Conservation (phyloP, 2,797 vertebrate species). For the Cephalopachus bancanus region DNA sequence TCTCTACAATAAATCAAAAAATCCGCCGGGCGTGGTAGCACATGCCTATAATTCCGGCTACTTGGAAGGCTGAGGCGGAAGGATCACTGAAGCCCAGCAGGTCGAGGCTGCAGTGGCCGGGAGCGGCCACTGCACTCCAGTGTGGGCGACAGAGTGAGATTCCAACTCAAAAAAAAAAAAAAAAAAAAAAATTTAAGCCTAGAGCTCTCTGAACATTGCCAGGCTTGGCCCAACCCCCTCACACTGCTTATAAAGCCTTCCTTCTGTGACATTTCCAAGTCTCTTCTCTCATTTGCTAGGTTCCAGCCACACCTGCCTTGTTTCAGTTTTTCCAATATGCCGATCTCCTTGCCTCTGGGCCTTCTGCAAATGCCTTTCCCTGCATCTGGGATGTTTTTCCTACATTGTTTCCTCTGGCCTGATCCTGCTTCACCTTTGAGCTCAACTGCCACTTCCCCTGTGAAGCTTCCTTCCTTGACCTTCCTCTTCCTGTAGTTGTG, state of each 20-base stretch:
- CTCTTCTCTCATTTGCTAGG: not conserved
- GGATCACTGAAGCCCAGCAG: too few species aligned
- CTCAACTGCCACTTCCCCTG: not conserved
- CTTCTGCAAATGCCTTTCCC: not conserved
- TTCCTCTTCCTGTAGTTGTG: not conserved
- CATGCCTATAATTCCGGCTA: too few species aligned
- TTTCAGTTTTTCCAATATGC: not conserved
- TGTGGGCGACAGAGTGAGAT: too few species aligned
- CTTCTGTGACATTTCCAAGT: not conserved
- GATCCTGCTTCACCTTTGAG: not conserved
- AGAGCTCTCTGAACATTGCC: not conserved
- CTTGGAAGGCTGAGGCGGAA: too few species aligned
- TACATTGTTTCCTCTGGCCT: not conserved
- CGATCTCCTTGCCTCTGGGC: not conserved
- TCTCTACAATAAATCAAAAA: too few species aligned
- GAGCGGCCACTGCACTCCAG: too few species aligned
- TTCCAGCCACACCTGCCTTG: not conserved
- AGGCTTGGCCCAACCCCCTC: not conserved
- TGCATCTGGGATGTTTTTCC: not conserved
- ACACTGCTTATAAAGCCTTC: not conserved
- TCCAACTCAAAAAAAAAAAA: too few species aligned
- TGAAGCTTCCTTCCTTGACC: not conserved
- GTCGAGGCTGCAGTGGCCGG: too few species aligned
- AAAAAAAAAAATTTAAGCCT: not conserved
- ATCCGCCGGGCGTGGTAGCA: too few species aligned